phyloP scores from a whole-genome alignment of 2,888 invertebrate species.

The Protophormia terraenovae region DNA sequence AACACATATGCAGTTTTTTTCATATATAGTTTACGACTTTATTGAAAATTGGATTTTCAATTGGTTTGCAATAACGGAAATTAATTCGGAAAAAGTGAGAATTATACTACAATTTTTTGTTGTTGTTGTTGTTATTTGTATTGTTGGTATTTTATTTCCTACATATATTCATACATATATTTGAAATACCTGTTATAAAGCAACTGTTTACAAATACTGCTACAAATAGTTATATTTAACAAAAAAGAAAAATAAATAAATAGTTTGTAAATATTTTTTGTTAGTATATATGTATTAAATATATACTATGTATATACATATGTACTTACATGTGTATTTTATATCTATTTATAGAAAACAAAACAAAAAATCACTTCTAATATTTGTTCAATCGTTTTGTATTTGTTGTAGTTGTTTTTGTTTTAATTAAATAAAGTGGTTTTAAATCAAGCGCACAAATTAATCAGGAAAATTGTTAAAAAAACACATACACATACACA shows the following conservation, averaged over 20 bases:
- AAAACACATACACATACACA: not conserved
- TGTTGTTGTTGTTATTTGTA: not conserved
- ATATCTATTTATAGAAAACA: not conserved
- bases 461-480: conserved; percentile 61
- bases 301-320: not conserved
- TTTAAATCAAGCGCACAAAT: conserved; percentile 66
- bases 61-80: conserved; percentile 80
- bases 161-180: not conserved
- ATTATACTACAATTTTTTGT: conserved; percentile 66
- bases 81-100: conserved; percentile 77
- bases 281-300: too few species aligned
- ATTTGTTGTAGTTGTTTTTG: conserved; percentile 48
- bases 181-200: conserved; percentile 38
- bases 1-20: not conserved
- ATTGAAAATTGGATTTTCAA: conserved; percentile 80
- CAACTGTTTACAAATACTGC: conserved; percentile 16
- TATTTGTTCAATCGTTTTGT: conserved; percentile 36
- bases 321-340: not conserved
- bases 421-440: conserved; percentile 68
- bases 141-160: conserved; percentile 19
- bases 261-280: too few species aligned
- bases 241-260: not conserved
- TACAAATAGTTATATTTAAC: not conserved
- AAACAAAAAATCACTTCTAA: conserved; percentile 45
- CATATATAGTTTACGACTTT: conserved; percentile 68